phyloP scores from a whole-genome alignment of 1,140 invertebrate genomes.

The Drosophila kikkawai region DNA sequence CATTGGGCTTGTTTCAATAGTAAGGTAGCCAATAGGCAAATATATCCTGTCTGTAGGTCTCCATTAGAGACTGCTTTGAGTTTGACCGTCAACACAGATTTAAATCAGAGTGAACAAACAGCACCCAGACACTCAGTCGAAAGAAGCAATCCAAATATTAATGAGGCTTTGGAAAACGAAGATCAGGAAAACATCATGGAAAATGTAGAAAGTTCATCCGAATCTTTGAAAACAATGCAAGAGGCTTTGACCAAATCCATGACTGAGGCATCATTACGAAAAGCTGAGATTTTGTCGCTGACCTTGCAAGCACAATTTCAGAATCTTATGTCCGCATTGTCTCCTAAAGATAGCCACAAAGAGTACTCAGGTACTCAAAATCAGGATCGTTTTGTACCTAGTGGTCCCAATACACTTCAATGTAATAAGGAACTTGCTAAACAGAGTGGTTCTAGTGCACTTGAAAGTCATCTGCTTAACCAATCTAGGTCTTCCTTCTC shows the following conservation, averaged over 20 bases:
- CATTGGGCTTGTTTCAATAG: constrained; percentile 6
- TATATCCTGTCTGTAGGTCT: background rate
- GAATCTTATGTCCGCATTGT: background rate
- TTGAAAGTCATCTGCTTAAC: background rate
- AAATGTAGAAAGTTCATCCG: background rate
- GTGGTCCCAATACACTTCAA: too few relatives aligned
- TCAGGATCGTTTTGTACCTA: background rate
- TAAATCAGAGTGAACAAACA: constrained; percentile 1
- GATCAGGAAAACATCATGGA: constrained; percentile 4
- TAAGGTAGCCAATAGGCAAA: background rate
- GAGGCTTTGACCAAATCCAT: constrained; percentile 3
- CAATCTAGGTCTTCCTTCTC: constrained; percentile 4
- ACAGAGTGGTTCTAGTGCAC: background rate
- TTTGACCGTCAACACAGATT: background rate
- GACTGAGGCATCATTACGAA: background rate
- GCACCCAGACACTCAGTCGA: background rate
- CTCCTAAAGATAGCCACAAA: background rate
- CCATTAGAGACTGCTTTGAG: constrained; percentile 8
- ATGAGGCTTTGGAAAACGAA: constrained; percentile 1
- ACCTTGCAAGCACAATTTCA: constrained; percentile 4
- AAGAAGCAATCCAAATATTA: constrained; percentile 4
- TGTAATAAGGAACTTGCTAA: background rate
- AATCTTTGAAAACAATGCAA: background rate
- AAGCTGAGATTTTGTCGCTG: constrained; percentile 1
- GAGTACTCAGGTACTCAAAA: constrained; percentile 3